Conservation (phyloP, 2,797 vertebrate genomes). For the Peromyscus melanophrys region DNA sequence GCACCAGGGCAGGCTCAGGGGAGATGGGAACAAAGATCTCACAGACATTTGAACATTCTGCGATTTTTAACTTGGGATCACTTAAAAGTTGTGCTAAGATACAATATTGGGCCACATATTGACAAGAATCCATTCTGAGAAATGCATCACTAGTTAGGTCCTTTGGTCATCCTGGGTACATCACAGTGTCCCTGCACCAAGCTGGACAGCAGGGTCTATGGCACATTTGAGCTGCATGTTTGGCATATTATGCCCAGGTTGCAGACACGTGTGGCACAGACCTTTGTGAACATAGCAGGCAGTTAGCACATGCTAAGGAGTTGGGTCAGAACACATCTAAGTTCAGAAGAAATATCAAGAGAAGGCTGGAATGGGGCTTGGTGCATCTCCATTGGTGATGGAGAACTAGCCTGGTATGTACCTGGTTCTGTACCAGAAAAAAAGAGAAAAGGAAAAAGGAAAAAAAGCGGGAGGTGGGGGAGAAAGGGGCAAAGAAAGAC, state of each 20-base stretch:
- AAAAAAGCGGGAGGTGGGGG: background rate
- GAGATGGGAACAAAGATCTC: accelerated
- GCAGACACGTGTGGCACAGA: too few species aligned
- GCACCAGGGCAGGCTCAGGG: too few species aligned
- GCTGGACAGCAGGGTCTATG: too few species aligned
- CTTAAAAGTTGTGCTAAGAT: background rate
- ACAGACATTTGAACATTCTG: background rate
- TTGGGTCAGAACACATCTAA: background rate
- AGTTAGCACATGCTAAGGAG: background rate
- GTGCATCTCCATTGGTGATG: too few species aligned
- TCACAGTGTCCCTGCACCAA: background rate
- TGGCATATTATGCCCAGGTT: too few species aligned
- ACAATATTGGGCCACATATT: too few species aligned
- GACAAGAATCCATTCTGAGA: background rate
- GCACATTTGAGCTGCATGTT: background rate
- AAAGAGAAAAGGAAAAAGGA: background rate
- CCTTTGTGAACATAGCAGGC: background rate
- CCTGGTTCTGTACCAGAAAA: background rate
- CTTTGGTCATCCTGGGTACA: accelerated
- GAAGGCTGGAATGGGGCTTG: too few species aligned
- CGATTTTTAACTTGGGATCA: background rate
- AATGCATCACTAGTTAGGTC: background rate
- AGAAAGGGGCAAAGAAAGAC: background rate
- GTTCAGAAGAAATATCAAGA: background rate
- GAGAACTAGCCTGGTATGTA: background rate